Percentiles rank a stretch among this genome's conserved stretches.
These are phyloP conservation scores for Drosophila setifemur DNA, from an alignment of 1,140 invertebrate species.

Conservation along the genomic window DNA sequence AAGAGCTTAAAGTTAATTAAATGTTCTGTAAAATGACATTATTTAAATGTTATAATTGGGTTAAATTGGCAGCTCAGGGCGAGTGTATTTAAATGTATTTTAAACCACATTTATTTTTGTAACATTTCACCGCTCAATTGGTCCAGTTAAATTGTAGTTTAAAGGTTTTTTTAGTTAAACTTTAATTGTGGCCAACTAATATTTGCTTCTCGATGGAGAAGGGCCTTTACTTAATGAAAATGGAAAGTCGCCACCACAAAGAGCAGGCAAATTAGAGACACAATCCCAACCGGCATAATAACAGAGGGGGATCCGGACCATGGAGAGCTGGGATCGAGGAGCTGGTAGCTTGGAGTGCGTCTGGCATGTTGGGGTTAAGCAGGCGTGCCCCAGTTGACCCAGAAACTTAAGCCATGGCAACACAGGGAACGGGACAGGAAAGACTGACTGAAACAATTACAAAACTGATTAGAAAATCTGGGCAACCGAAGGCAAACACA, in stretches of 20 bases:
- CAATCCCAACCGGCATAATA: slow-evolving; percentile 28
- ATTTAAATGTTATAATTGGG: neutral
- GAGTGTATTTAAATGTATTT: neutral
- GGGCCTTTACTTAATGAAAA: slow-evolving; percentile 16
- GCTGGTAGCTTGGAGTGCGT: slow-evolving; percentile 34
- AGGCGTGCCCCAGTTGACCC: slow-evolving; percentile 36
- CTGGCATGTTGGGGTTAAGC: slow-evolving; percentile 71
- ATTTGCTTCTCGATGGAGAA: too few relatives aligned
- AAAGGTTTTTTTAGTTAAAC: too few relatives aligned
- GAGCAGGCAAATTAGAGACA: slow-evolving; percentile 22
- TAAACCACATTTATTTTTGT: neutral
- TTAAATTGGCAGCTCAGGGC: slow-evolving; percentile 5
- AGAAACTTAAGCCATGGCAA: slow-evolving; percentile 35
- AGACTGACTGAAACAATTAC: slow-evolving; percentile 70
- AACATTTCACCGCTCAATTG: neutral
- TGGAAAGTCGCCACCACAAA: slow-evolving; percentile 18
- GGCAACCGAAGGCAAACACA: slow-evolving; percentile 51
- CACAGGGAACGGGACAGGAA: slow-evolving; percentile 17
- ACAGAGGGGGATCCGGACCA: slow-evolving; percentile 22
- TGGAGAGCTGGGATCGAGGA: slow-evolving; percentile 8
- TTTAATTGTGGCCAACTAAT: too few relatives aligned
- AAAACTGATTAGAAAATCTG: slow-evolving; percentile 80
- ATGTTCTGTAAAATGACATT: neutral
- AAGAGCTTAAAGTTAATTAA: slow-evolving; percentile 5
- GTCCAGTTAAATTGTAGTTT: too few relatives aligned